Conservation (phyloP, 2,113 vertebrate genomes). For the Miniopterus natalensis region DNA sequence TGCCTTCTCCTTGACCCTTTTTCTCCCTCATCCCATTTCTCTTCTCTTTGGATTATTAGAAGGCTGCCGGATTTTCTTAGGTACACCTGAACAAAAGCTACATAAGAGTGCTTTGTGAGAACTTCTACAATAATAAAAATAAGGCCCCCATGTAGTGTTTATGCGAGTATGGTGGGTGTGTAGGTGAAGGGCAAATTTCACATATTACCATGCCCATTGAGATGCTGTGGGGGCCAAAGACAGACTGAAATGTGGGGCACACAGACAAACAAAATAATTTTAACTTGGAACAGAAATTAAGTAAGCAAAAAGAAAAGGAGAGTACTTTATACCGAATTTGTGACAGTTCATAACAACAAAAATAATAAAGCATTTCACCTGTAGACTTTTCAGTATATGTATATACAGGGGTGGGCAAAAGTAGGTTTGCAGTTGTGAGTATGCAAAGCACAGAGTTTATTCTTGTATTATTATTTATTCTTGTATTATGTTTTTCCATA, state of each 20-base stretch:
- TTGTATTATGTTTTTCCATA: no score
- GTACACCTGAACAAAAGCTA: neutral
- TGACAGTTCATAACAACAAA: neutral
- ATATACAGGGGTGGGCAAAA: no score
- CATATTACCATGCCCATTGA: neutral
- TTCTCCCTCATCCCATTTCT: neutral
- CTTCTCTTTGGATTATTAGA: neutral
- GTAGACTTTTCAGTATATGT: neutral
- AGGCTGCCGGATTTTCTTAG: neutral
- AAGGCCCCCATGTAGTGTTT: neutral
- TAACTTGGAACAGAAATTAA: constrained; percentile 36
- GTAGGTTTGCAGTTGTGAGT: no score
- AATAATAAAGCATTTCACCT: neutral
- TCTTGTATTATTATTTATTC: no score
- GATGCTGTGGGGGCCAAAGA: neutral
- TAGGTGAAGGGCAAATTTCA: neutral
- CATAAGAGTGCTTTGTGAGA: neutral
- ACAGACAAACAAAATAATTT: neutral
- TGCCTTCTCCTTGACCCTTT: neutral
- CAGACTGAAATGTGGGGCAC: neutral
- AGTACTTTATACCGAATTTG: neutral
- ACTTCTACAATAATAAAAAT: neutral
- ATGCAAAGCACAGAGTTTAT: no score
- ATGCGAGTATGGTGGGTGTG: neutral
- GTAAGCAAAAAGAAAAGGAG: neutral